phyloP scores from a whole-genome alignment of 92 coral and sea anemone genomes.

The Meandrina meandrites region DNA sequence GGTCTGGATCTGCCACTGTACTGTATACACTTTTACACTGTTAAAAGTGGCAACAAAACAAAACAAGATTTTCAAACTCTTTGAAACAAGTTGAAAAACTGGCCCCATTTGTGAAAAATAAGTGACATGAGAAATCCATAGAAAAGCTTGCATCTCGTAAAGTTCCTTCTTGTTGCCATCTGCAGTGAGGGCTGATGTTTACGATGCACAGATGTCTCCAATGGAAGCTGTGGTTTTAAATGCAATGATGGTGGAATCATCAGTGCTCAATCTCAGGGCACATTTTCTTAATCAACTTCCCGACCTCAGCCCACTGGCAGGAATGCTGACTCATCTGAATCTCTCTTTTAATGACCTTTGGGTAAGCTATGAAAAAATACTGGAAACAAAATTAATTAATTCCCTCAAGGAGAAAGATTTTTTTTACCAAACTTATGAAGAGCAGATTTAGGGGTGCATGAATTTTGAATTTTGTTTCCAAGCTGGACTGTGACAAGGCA shows the following conservation, averaged over 20 bases:
- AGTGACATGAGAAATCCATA: not conserved
- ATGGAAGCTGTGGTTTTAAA: conserved; percentile 87
- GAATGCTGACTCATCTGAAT: conserved; percentile 81
- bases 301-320: conserved; percentile 67
- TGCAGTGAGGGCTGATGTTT: conserved; percentile 65
- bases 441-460: too few relatives aligned
- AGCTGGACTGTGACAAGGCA: too few relatives aligned
- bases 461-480: too few relatives aligned
- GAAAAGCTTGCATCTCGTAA: not conserved
- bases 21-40: too few relatives aligned
- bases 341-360: conserved; percentile 92
- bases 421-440: too few relatives aligned
- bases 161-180: not conserved
- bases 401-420: too few relatives aligned
- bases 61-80: too few relatives aligned
- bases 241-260: conserved; percentile 76
- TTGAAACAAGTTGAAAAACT: too few relatives aligned
- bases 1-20: too few relatives aligned
- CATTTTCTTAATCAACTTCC: conserved; percentile 83
- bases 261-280: conserved; percentile 83
- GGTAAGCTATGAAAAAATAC: conserved; percentile 56
- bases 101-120: too few relatives aligned
- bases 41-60: too few relatives aligned
- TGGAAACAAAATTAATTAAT: too few relatives aligned
- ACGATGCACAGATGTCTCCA: conserved; percentile 76